These are phyloP conservation scores for Gobius niger DNA, from an alignment of 2,113 vertebrate genomes.

Conservation along the genomic window DNA sequence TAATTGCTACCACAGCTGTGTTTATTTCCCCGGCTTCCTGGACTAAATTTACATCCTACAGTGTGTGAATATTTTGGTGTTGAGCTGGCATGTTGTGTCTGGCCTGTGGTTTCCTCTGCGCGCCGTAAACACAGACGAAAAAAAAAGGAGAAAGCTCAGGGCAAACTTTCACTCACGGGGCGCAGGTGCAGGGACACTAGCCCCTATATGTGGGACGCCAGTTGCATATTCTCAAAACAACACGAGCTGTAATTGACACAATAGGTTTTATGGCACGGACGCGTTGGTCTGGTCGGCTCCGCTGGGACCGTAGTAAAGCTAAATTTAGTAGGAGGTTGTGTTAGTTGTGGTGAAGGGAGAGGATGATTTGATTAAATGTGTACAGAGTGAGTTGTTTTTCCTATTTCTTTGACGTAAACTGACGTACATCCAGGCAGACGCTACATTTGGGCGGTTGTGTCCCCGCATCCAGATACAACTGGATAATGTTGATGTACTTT, in stretches of 20 bases:
- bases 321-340: conserved; percentile 59
- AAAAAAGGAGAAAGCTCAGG: too few relatives aligned
- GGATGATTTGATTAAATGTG: conserved; percentile 1
- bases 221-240: conserved; percentile 53
- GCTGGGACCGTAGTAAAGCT: conserved; percentile 51
- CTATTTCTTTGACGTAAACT: background rate
- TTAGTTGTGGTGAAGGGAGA: conserved; percentile 18
- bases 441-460: background rate
- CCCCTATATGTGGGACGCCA: background rate
- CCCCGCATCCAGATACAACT: background rate
- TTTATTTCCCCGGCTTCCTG: background rate
- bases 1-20: background rate
- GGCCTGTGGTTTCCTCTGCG: conserved; percentile 34
- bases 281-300: conserved; percentile 44
- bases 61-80: conserved; percentile 8
- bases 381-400: background rate
- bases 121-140: conserved; percentile 58
- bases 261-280: conserved; percentile 39
- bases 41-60: background rate
- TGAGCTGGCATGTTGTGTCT: conserved; percentile 52
- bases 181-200: conserved; percentile 41
- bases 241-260: conserved; percentile 27
- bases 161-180: conserved; percentile 25
- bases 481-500: background rate
- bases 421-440: background rate